phyloP scores from a whole-genome alignment of 2,113 vertebrate species.

The Mirounga angustirostris region DNA sequence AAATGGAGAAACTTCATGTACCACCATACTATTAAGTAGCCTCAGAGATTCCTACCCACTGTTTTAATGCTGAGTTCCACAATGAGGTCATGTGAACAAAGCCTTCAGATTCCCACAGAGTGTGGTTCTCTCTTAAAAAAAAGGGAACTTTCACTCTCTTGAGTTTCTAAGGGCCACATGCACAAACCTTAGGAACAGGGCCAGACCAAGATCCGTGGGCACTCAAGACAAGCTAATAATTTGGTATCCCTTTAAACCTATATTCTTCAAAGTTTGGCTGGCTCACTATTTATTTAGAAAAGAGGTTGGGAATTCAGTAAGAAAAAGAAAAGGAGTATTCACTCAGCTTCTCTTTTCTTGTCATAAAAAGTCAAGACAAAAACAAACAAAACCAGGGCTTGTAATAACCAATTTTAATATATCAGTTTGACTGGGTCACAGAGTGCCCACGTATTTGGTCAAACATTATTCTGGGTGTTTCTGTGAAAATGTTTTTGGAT shows the following conservation, averaged over 20 bases:
- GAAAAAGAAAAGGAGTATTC: conserved; percentile 18
- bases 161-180: background rate
- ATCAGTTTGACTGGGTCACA: background rate
- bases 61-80: conserved; percentile 66
- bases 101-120: background rate
- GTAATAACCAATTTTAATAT: background rate
- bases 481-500: background rate
- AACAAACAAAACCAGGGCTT: background rate
- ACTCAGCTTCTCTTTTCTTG: background rate
- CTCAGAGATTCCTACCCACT: conserved; percentile 48
- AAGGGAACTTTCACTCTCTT: background rate
- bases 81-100: conserved; percentile 69
- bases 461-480: background rate
- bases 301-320: conserved; percentile 16
- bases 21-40: conserved; percentile 70
- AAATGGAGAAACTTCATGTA: conserved; percentile 55
- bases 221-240: conserved; percentile 61
- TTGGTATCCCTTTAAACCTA: conserved; percentile 55
- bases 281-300: conserved; percentile 50
- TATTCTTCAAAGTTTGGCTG: conserved; percentile 54
- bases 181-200: background rate
- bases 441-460: background rate
- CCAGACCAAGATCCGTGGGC: conserved; percentile 30
- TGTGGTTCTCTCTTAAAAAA: background rate
- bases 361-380: conserved; percentile 10